phyloP scores from a whole-genome alignment of 1,140 invertebrate species.

The Trichonephila inaurata region DNA sequence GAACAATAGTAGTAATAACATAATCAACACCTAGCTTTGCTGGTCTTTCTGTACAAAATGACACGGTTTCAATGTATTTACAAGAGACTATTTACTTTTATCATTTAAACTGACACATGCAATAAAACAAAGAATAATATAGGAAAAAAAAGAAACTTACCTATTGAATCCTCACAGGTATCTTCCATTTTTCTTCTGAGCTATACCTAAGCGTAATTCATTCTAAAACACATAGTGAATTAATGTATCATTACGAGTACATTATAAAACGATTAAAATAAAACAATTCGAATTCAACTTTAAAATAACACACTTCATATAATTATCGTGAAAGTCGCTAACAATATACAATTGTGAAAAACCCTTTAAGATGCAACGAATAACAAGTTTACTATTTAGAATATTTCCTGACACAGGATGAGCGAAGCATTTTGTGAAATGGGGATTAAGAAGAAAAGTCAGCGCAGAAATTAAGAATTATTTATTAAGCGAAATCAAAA shows the following conservation, averaged over 20 bases:
- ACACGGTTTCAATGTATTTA: not conserved
- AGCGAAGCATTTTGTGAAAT: no score
- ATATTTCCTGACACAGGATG: no score
- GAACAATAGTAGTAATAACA: not conserved
- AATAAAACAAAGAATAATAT: not conserved
- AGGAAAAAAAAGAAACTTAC: not conserved
- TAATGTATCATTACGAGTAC: not conserved
- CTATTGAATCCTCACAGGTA: not conserved
- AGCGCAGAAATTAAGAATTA: no score
- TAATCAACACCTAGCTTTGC: constrained; percentile 13
- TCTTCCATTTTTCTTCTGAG: not conserved
- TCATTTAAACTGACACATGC: not conserved
- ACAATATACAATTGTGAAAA: no score
- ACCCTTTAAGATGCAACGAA: not conserved
- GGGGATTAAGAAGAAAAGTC: no score
- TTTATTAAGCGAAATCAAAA: no score
- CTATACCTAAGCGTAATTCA: constrained; percentile 23
- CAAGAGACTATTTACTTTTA: not conserved
- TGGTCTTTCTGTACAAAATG: not conserved
- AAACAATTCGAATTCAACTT: not conserved
- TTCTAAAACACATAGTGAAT: constrained; percentile 20
- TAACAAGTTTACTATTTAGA: not conserved
- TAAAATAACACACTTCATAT: not conserved
- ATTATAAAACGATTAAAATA: not conserved
- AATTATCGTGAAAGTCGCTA: no score